These are phyloP conservation scores for Zoanthus sansibaricus DNA, from an alignment of 92 coral and sea anemone species.

Conservation along the genomic window DNA sequence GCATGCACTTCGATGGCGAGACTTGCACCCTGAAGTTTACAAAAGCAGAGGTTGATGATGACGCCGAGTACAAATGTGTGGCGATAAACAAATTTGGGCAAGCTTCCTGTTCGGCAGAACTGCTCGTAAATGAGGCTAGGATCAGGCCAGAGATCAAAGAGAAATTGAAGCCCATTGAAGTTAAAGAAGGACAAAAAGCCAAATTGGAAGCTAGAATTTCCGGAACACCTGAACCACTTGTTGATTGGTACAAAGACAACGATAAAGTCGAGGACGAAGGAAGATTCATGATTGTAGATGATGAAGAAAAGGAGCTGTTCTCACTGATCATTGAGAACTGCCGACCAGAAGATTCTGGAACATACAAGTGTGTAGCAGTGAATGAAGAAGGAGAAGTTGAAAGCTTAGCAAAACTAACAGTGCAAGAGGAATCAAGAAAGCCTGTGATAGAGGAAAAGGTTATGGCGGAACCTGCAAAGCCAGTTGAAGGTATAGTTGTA, in stretches of 20 bases:
- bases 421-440: constrained; percentile 61
- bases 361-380: constrained; percentile 76
- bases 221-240: constrained; percentile 75
- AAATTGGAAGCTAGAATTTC: constrained; percentile 83
- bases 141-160: constrained; percentile 78
- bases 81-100: constrained; percentile 85
- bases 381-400: constrained; percentile 72
- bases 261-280: constrained; percentile 82
- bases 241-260: constrained; percentile 93
- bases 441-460: constrained; percentile 63
- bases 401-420: constrained; percentile 62
- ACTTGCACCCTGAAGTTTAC: constrained; percentile 65
- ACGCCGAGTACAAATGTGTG: constrained; percentile 85
- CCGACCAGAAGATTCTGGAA: constrained; percentile 78
- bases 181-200: constrained; percentile 77
- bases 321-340: constrained; percentile 78
- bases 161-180: constrained; percentile 66
- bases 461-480: constrained; percentile 49
- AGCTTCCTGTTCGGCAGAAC: constrained; percentile 75
- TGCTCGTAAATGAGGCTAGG: constrained; percentile 82
- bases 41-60: constrained; percentile 80
- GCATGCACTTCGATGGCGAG: constrained; percentile 62
- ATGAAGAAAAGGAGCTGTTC: constrained; percentile 84
- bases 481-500: constrained; percentile 67
- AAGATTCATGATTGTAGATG: constrained; percentile 77